Conservation (phyloP, 2,113 vertebrate genomes). For the Ctenomys sociabilis region DNA sequence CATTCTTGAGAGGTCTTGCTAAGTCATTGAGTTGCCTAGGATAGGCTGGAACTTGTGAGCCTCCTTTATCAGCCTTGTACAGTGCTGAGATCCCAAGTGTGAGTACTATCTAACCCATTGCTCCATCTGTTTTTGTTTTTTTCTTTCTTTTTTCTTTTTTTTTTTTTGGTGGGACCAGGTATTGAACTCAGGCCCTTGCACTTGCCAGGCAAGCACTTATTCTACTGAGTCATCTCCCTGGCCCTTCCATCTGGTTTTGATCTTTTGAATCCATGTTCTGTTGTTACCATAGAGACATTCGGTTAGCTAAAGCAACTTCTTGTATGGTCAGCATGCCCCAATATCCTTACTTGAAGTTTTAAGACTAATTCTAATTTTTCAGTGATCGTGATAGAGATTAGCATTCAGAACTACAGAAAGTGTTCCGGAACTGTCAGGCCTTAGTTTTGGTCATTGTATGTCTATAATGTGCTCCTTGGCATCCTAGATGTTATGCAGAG, state of each 20-base stretch:
- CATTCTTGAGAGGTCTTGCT: neutral
- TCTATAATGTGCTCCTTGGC: neutral
- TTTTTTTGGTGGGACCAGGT: too few relatives aligned
- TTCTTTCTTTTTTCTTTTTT: too few relatives aligned
- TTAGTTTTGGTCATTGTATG: neutral
- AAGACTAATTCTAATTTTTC: neutral
- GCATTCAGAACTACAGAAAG: neutral
- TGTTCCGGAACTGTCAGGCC: neutral
- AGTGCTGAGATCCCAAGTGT: neutral
- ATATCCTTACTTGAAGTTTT: neutral
- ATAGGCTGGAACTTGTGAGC: neutral
- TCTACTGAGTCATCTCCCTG: too few relatives aligned
- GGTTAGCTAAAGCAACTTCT: slow-evolving; percentile 17
- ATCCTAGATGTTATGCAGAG: neutral
- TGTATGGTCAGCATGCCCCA: neutral
- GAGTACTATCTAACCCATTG: neutral
- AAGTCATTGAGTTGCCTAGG: neutral
- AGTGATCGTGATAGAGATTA: slow-evolving; percentile 27
- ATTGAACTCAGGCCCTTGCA: too few relatives aligned
- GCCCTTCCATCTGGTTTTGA: neutral
- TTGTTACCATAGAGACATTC: slow-evolving; percentile 7
- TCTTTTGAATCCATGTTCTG: slow-evolving; percentile 8
- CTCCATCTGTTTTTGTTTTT: neutral
- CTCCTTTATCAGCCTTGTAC: neutral
- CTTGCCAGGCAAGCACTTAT: too few relatives aligned